phyloP scores from a whole-genome alignment of 2,113 vertebrate species.

The Microtus ochrogaster region DNA sequence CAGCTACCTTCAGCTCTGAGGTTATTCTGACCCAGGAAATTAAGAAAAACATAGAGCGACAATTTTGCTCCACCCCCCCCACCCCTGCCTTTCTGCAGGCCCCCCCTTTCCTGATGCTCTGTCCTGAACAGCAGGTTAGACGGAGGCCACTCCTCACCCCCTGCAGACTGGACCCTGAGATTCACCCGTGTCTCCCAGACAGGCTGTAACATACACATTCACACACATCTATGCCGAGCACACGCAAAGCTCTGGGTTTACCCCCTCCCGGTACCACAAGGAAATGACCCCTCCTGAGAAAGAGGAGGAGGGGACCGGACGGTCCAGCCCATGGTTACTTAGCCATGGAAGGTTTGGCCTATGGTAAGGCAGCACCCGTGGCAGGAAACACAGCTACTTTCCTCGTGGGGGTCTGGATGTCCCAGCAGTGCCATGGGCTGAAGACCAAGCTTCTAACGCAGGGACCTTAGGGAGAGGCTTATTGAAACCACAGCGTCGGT shows the following conservation, averaged over 20 bases:
- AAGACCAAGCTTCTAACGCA: not conserved
- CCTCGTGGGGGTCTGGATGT: too few relatives aligned
- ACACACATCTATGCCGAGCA: not conserved
- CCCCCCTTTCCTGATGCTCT: not conserved
- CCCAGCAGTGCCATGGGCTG: not conserved
- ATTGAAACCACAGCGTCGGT: not conserved
- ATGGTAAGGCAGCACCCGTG: not conserved
- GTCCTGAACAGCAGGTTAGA: not conserved
- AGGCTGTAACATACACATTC: not conserved
- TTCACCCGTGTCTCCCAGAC: too few relatives aligned
- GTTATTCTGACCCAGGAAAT: not conserved
- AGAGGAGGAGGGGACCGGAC: not conserved
- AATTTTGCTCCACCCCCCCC: not conserved
- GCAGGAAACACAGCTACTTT: not conserved
- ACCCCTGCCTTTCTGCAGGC: not conserved
- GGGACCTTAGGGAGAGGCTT: not conserved
- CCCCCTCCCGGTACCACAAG: not conserved
- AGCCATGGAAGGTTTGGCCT: not conserved
- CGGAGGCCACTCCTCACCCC: not conserved
- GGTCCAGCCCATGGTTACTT: not conserved
- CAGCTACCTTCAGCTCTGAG: not conserved
- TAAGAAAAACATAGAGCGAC: not conserved
- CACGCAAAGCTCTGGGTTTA: not conserved
- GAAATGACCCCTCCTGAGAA: not conserved
- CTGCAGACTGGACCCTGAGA: fast-evolving